Conservation (phyloP, 2,888 invertebrate species). For the Nowickia ferox region DNA sequence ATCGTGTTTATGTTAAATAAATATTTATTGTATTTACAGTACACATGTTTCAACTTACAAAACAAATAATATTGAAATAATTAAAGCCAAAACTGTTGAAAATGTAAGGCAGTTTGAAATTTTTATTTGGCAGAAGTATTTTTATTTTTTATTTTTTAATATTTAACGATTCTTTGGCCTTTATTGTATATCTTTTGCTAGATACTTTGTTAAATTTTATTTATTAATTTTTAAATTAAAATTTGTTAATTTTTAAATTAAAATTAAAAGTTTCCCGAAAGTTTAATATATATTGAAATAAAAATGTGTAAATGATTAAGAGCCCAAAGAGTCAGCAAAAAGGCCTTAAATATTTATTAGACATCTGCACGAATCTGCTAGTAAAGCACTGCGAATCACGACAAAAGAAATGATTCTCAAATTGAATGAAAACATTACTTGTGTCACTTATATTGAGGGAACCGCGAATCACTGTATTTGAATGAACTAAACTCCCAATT, state of each 20-base stretch:
- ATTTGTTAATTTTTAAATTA: neutral
- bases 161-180: conserved; percentile 10
- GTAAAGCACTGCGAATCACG: too few relatives aligned
- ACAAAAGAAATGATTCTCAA: too few relatives aligned
- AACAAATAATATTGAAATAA: conserved; percentile 28
- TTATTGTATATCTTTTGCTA: neutral
- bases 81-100: conserved; percentile 17
- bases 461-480: too few relatives aligned
- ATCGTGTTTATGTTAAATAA: conserved; percentile 41
- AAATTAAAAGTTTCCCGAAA: neutral
- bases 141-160: too few relatives aligned
- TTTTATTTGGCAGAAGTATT: conserved; percentile 45
- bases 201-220: conserved; percentile 1
- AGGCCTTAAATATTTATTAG: too few relatives aligned
- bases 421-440: too few relatives aligned
- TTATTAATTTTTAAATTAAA: neutral
- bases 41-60: conserved; percentile 31
- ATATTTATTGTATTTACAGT: conserved; percentile 30
- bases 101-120: conserved; percentile 6
- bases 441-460: too few relatives aligned
- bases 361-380: too few relatives aligned
- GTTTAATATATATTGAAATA: neutral
- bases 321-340: neutral
- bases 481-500: too few relatives aligned
- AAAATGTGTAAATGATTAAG: neutral